Evolutionary conservation across 2,797 vertebrate genomes (phyloP).

Genomic region (Melanotaenia trifasciata): DNA sequence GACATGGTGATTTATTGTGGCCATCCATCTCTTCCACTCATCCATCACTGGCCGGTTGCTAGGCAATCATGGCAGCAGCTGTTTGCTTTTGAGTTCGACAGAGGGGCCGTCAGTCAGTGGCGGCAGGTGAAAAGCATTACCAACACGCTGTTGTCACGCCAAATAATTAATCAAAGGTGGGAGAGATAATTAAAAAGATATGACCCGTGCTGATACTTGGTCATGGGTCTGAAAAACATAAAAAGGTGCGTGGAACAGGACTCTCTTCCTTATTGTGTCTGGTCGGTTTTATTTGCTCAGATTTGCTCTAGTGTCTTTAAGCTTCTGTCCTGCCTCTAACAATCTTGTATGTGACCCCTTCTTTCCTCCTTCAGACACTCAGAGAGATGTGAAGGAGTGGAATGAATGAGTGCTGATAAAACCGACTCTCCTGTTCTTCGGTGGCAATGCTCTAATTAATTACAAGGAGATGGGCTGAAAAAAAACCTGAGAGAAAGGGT

Average conservation of each 20-base stretch:
- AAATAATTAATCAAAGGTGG: constrained; percentile 99
- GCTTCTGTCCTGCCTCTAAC: constrained; percentile 6
- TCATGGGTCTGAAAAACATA: constrained; percentile 83
- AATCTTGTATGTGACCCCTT: constrained; percentile 29
- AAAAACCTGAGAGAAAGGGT: constrained; percentile 55
- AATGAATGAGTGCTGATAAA: constrained; percentile 91
- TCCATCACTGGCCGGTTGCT: constrained; percentile 99
- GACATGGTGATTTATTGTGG: constrained; percentile 99
- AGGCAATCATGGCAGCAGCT: constrained; percentile 99
- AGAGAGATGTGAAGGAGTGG: constrained; percentile 62
- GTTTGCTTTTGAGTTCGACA: constrained; percentile 99
- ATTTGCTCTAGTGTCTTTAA: constrained; percentile 21
- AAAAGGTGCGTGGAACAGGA: constrained; percentile 53
- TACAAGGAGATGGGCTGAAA: constrained; percentile 85
- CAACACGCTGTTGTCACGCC: constrained; percentile 96
- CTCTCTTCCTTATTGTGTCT: constrained; percentile 24
- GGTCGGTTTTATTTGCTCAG: constrained; percentile 15
- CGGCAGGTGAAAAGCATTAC: constrained; percentile 99
- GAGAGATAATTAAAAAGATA: constrained; percentile 99
- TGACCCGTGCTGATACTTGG: constrained; percentile 99
- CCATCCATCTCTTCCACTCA: constrained; percentile 99
- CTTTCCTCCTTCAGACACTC: constrained; percentile 36
- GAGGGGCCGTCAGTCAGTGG: constrained; percentile 99
- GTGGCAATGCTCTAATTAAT: constrained; percentile 95
- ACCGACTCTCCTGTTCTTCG: constrained; percentile 86